phyloP scores from a whole-genome alignment of 1,140 invertebrate genomes.

The Lamellibrachia luymesi region DNA sequence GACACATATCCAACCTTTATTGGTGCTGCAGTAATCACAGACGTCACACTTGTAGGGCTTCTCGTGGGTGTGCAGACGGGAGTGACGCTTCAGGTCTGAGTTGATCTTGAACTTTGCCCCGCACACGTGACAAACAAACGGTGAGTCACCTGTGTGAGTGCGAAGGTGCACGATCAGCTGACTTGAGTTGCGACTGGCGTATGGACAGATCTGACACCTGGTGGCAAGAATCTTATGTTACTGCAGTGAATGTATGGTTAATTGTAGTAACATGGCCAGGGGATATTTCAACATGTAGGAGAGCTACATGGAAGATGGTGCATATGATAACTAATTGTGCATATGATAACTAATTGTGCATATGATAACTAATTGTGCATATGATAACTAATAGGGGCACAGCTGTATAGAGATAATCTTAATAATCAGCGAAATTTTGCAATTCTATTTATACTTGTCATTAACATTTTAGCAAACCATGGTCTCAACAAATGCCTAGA shows the following conservation, averaged over 20 bases:
- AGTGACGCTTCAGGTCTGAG: conserved; percentile 71
- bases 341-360: too few species aligned
- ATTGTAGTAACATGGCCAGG: neutral
- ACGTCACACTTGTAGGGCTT: conserved; percentile 77
- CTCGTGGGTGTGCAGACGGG: conserved; percentile 77
- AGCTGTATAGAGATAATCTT: too few species aligned
- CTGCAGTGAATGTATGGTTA: neutral
- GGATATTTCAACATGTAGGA: neutral
- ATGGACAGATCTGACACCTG: conserved; percentile 59
- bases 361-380: neutral
- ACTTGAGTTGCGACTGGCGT: conserved; percentile 55
- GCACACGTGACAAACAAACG: conserved; percentile 68
- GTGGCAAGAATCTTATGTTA: conserved; percentile 23
- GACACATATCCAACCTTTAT: conserved; percentile 38
- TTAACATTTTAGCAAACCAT: too few species aligned
- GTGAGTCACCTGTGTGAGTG: conserved; percentile 67
- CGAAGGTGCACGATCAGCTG: conserved; percentile 65
- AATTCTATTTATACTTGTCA: too few species aligned
- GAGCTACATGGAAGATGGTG: neutral
- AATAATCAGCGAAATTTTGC: too few species aligned
- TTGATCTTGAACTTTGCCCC: conserved; percentile 59
- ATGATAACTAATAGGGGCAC: neutral
- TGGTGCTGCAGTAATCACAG: conserved; percentile 45
- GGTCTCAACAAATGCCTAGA: too few species aligned
- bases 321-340: too few species aligned